Evolutionary conservation across 1,140 invertebrate genomes (phyloP).

Genomic region (Drosophila albomicans): DNA sequence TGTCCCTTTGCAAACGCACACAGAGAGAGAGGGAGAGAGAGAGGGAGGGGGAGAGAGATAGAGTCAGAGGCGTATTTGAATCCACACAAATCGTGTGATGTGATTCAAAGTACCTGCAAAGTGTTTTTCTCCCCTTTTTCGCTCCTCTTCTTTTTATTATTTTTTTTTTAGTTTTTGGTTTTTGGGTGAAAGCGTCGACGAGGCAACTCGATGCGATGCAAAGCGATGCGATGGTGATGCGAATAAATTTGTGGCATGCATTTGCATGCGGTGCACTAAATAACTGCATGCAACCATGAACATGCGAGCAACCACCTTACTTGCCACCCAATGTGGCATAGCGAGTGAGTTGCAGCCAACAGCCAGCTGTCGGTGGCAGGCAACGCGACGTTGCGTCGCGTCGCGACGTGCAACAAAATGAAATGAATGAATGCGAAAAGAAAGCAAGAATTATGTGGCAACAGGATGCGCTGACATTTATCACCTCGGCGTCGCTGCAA

Average conservation of each 20-base stretch:
- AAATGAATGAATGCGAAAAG: slow-evolving; percentile 50
- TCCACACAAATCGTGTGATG: neutral
- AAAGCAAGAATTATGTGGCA: slow-evolving; percentile 68
- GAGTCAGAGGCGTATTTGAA: neutral
- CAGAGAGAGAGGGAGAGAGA: too few relatives aligned
- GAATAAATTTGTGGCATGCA: slow-evolving; percentile 28
- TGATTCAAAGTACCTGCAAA: slow-evolving; percentile 5
- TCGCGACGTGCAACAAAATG: slow-evolving; percentile 34
- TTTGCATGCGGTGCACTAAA: slow-evolving; percentile 22
- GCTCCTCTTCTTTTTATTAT: too few relatives aligned
- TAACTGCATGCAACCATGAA: slow-evolving; percentile 9
- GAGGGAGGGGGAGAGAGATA: too few relatives aligned
- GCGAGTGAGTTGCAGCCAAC: neutral
- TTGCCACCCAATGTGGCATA: neutral
- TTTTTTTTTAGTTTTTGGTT: neutral
- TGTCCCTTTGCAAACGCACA: neutral
- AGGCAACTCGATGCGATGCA: neutral
- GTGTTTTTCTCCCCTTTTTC: neutral
- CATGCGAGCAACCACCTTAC: neutral
- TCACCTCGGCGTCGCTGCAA: slow-evolving; percentile 54
- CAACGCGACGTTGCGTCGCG: neutral
- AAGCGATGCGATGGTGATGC: slow-evolving; percentile 12
- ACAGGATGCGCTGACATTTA: slow-evolving; percentile 78
- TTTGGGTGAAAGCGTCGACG: neutral
- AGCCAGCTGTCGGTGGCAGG: slow-evolving; percentile 25